phyloP scores from a whole-genome alignment of 2,113 vertebrate genomes.

The Poecile atricapillus region DNA sequence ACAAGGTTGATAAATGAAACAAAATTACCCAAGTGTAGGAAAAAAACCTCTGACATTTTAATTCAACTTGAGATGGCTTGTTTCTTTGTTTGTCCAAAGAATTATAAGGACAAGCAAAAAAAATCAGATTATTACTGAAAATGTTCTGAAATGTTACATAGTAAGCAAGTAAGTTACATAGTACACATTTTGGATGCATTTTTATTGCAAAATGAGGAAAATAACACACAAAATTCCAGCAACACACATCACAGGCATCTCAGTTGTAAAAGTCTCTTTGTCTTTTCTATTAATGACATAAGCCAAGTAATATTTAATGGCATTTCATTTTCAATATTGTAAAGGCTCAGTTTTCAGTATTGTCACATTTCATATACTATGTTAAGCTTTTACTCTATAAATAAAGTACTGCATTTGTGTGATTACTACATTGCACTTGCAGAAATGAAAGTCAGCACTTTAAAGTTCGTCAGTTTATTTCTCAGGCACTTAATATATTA shows the following conservation, averaged over 20 bases:
- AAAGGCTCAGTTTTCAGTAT: background rate
- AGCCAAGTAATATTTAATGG: background rate
- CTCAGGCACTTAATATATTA: background rate
- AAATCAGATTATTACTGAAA: background rate
- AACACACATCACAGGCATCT: background rate
- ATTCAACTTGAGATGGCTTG: background rate
- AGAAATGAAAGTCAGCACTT: background rate
- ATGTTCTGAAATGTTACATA: background rate
- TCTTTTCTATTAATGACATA: background rate
- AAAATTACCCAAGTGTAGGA: background rate
- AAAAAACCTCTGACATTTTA: background rate
- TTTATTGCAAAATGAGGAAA: background rate
- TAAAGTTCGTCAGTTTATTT: background rate
- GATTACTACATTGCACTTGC: background rate
- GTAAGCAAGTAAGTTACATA: no score
- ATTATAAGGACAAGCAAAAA: background rate
- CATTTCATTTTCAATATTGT: background rate
- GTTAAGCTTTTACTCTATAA: background rate
- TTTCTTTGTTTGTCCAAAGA: background rate
- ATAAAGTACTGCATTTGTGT: background rate
- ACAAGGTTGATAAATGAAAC: background rate
- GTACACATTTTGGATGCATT: background rate
- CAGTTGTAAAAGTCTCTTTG: background rate
- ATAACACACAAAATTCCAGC: background rate
- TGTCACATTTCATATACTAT: background rate